A percentile compares a stretch with the other conserved stretches of the same genome.
Conservation (phyloP, 2,888 invertebrate genomes). For the Rhamnusium bicolor region DNA sequence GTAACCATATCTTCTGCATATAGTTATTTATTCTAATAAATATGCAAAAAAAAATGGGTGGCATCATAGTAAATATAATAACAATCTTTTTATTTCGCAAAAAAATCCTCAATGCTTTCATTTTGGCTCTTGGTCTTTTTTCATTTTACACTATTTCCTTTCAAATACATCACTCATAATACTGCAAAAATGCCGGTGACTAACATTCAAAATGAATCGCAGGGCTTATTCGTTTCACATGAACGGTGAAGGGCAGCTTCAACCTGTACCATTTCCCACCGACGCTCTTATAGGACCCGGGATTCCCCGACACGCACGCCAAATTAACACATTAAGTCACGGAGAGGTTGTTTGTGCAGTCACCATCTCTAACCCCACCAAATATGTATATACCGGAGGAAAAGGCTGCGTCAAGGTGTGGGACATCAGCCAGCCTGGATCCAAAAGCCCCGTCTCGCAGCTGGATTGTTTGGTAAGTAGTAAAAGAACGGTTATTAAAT, state of each 20-base stretch:
- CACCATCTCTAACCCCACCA: slow-evolving; percentile 93
- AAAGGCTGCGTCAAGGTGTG: slow-evolving; percentile 98
- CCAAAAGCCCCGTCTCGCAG: slow-evolving; percentile 91
- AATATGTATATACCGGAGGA: slow-evolving; percentile 95
- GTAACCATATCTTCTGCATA: no score
- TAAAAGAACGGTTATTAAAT: no score
- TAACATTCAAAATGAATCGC: slow-evolving; percentile 50
- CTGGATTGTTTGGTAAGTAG: slow-evolving; percentile 89
- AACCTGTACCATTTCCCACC: slow-evolving; percentile 94
- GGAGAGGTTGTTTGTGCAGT: slow-evolving; percentile 98
- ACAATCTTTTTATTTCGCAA: not conserved
- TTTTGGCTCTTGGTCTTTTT: not conserved
- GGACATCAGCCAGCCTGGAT: slow-evolving; percentile 93
- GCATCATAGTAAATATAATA: no score
- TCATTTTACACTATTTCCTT: not conserved
- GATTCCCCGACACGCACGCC: slow-evolving; percentile 93
- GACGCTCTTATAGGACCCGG: slow-evolving; percentile 95
- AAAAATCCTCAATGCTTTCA: not conserved
- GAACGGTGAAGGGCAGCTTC: slow-evolving; percentile 89
- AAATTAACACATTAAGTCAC: slow-evolving; percentile 93
- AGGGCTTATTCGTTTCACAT: slow-evolving; percentile 97
- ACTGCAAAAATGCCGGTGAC: not conserved
- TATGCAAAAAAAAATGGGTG: no score
- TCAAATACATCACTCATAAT: not conserved
- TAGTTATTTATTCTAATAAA: no score